Percentiles rank a stretch among this genome's conserved stretches.
Conservation (phyloP, 1,140 invertebrate species). For the Matsumurasca onukii region DNA sequence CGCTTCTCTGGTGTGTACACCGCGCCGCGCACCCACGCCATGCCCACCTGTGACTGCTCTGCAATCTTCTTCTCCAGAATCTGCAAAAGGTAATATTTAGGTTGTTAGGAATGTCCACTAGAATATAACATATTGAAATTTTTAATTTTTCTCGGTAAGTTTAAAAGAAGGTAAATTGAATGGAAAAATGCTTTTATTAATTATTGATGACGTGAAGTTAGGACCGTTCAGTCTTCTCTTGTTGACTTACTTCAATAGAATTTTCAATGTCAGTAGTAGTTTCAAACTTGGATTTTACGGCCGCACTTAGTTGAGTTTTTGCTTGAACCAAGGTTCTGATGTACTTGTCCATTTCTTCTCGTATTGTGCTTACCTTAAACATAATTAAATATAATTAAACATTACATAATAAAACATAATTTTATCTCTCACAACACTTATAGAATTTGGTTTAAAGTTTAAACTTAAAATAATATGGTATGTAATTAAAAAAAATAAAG, state of each 20-base stretch:
- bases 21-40: conserved; percentile 63
- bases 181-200: neutral
- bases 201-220: neutral
- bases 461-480: too few species aligned
- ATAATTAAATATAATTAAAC: neutral
- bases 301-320: conserved; percentile 49
- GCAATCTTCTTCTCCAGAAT: conserved; percentile 54
- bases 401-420: neutral
- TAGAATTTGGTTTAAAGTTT: too few species aligned
- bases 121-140: neutral
- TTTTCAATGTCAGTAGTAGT: conserved; percentile 42
- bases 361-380: conserved; percentile 45
- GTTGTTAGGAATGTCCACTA: neutral
- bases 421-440: too few species aligned
- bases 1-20: conserved; percentile 63
- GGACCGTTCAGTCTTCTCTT: too few species aligned
- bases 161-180: neutral
- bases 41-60: conserved; percentile 56
- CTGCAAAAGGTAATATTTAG: too few species aligned
- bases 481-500: too few species aligned
- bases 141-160: neutral
- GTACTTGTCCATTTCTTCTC: conserved; percentile 61
- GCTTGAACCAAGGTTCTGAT: conserved; percentile 54
- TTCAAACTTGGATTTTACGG: conserved; percentile 36
- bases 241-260: conserved; percentile 14